Evolutionary conservation across 1,140 invertebrate genomes (phyloP).

Genomic region (Drosophila auraria): DNA sequence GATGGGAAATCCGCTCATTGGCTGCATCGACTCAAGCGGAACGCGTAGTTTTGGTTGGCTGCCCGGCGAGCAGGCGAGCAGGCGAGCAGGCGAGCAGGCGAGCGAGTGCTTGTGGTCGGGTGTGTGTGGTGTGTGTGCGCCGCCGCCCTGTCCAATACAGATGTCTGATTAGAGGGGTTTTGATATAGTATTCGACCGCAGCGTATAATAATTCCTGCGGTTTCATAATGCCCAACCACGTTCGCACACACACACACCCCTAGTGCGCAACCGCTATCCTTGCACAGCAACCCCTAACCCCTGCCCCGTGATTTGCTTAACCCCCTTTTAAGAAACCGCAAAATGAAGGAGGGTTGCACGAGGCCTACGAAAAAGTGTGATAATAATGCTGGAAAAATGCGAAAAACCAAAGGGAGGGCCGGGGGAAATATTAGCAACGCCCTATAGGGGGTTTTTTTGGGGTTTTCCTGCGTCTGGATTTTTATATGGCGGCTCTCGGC

Average conservation of each 20-base stretch:
- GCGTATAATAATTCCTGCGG: conserved; percentile 84
- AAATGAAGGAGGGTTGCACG: conserved; percentile 68
- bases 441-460: conserved; percentile 20
- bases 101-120: conserved; percentile 42
- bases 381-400: conserved; percentile 19
- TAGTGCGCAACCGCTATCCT: conserved; percentile 70
- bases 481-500: background rate
- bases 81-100: conserved; percentile 1
- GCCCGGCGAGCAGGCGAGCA: background rate
- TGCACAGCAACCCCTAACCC: conserved; percentile 26
- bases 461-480: no score
- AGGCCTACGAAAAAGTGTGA: conserved; percentile 19
- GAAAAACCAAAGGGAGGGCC: conserved; percentile 37
- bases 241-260: conserved; percentile 44
- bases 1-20: conserved; percentile 47
- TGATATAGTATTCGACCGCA: conserved; percentile 83
- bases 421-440: conserved; percentile 40
- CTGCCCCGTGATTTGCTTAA: conserved; percentile 18
- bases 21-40: conserved; percentile 44
- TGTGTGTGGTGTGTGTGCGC: conserved; percentile 21
- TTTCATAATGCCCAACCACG: conserved; percentile 81
- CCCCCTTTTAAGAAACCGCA: conserved; percentile 62
- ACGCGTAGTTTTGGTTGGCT: conserved; percentile 55
- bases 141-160: conserved; percentile 36
- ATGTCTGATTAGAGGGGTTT: conserved; percentile 68